Base-by-base conservation (phyloP, 2,888 invertebrate genomes). In the Synergus laeviventris region DNA sequence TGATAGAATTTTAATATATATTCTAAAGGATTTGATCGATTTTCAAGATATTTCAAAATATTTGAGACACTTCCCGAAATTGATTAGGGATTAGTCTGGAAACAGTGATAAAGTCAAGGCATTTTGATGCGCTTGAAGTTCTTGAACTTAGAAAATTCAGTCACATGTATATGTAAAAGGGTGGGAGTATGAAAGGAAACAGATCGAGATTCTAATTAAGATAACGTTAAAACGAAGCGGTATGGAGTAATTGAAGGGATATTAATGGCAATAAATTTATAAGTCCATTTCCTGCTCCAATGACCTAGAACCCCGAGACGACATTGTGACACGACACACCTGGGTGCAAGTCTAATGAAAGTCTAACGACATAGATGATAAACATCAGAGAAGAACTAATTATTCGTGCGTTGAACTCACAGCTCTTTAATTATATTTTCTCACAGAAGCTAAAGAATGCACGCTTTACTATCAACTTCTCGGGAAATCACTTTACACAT, bases 371-470 rank as follows among this genome's bases (percentile, higher is more conserved):
- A 24, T 11, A 31, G 66, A 66, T 4, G 16, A 66, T 49, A 49
- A 45, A 31, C 31, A 70, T 11, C 21, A 7, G 70, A n/a, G 49
- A 49, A 70, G 49, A 70, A 70, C 45, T 70, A 70, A 70, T 70
- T 70, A 70, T 49, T 31, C 64, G 66, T 61, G 7, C 74, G 36
- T 74, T 74, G 74, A 74, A 74, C 74, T 60, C 62, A 12, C 14
- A 39, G 45, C 24, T 49, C 75, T 75, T 66, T 70, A 75, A 75
- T 75, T 62, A 66, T 66, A 70, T 75, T 75, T 75, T 75, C 75
- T 75, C 75, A 54, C 54, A 66, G 66, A 59, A 64, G 66, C 56
- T 39, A 8, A 31, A 59, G 66, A 75, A 75, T 70, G 66, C 59
- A 66, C 64, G 21, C 59, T 38, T 75, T 64, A 21, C 75, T 64